Conservation (phyloP, 1,140 invertebrate species). For the Asbolus verrucosus region DNA sequence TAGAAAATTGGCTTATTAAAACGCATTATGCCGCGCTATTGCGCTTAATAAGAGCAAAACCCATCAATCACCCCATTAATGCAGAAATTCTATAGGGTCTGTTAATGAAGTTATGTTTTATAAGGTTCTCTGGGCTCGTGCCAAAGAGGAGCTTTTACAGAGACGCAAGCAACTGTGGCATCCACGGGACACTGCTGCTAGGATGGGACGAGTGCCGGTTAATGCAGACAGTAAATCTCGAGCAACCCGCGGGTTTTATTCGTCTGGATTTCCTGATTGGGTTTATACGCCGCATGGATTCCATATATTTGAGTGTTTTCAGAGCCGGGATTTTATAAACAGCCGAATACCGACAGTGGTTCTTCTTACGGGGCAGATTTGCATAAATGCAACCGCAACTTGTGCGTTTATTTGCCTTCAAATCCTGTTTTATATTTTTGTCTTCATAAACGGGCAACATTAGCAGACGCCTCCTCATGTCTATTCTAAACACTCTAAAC, state of each 20-base stretch:
- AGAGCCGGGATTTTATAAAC: conserved; percentile 42
- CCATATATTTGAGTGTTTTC: conserved; percentile 49
- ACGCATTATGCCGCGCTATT: conserved; percentile 8
- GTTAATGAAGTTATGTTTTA: conserved; percentile 37
- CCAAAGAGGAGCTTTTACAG: conserved; percentile 21
- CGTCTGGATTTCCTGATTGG: conserved; percentile 45
- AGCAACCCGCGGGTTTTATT: conserved; percentile 38
- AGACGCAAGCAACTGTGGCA: neutral
- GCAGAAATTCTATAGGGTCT: conserved; percentile 16
- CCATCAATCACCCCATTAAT: conserved; percentile 35
- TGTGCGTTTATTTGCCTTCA: conserved; percentile 23
- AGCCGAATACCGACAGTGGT: conserved; percentile 8
- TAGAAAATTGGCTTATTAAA: conserved; percentile 37
- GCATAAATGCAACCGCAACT: neutral
- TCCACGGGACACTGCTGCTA: conserved; percentile 1
- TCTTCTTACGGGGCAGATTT: neutral
- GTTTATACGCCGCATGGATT: conserved; percentile 44
- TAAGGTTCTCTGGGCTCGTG: conserved; percentile 8
- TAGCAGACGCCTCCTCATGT: too few species aligned
- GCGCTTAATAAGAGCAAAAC: conserved; percentile 25
- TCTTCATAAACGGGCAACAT: too few species aligned
- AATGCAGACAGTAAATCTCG: conserved; percentile 47
- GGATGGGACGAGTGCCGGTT: conserved; percentile 23
- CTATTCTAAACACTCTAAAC: too few species aligned
- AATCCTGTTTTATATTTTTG: too few species aligned